A percentile compares a stretch with the other conserved stretches of the same genome.
Evolutionary conservation across 2,113 vertebrate species (phyloP).

Genomic region (Cephalopholis sonnerati): DNA sequence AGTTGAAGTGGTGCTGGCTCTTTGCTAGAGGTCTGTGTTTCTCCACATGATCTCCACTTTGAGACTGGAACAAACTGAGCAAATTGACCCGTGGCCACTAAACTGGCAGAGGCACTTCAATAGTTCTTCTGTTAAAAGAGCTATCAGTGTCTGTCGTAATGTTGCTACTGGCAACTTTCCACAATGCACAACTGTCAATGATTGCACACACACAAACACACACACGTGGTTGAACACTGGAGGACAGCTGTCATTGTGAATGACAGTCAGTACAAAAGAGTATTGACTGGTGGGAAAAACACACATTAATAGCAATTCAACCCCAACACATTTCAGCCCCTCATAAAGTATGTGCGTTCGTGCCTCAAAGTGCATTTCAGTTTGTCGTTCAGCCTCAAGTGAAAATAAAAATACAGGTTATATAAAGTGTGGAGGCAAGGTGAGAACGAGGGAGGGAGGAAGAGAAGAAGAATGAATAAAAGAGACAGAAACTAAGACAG

Average conservation of each 20-base stretch:
- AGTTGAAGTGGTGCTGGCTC: background rate
- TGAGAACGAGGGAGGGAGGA: background rate
- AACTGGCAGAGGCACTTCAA: slow-evolving; percentile 50
- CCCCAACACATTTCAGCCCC: slow-evolving; percentile 37
- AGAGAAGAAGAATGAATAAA: slow-evolving; percentile 2
- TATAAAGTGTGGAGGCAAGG: background rate
- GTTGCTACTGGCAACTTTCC: slow-evolving; percentile 63
- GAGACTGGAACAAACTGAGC: slow-evolving; percentile 48
- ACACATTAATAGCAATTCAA: slow-evolving; percentile 45
- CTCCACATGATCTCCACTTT: slow-evolving; percentile 39
- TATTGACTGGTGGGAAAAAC: slow-evolving; percentile 53
- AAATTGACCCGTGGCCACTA: slow-evolving; percentile 50
- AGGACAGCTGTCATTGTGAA: slow-evolving; percentile 65
- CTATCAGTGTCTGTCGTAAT: slow-evolving; percentile 44
- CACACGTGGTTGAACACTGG: slow-evolving; percentile 18
- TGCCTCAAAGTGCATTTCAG: slow-evolving; percentile 14
- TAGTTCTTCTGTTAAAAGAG: slow-evolving; percentile 58
- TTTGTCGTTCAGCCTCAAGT: slow-evolving; percentile 27
- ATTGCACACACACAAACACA: slow-evolving; percentile 7
- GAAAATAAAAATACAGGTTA: background rate
- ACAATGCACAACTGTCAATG: slow-evolving; percentile 48
- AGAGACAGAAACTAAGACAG: slow-evolving; percentile 13
- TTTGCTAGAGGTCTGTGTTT: slow-evolving; percentile 18
- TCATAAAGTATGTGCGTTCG: slow-evolving; percentile 1
- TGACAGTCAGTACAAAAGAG: slow-evolving; percentile 60